These are phyloP conservation scores for Phyllotreta striolata DNA, from an alignment of 2,888 invertebrate species.

Conservation along the genomic window DNA sequence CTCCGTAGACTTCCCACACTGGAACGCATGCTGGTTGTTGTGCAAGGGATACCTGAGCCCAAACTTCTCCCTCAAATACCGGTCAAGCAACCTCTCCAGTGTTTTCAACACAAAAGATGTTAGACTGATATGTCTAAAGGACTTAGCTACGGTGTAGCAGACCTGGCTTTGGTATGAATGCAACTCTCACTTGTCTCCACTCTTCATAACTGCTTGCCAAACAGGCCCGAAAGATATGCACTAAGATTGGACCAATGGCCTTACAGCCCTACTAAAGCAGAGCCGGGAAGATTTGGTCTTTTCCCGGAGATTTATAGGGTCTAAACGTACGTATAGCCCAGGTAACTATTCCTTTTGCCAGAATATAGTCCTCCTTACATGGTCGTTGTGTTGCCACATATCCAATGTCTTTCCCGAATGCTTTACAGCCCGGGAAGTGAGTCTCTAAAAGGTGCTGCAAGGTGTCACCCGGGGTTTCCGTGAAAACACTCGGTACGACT, in stretches of 20 bases:
- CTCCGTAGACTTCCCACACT: conserved; percentile 8
- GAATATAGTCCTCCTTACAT: too few species aligned
- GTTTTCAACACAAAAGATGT: too few species aligned
- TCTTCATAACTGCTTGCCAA: conserved; percentile 6
- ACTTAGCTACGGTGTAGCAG: background rate
- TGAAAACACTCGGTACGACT: too few species aligned
- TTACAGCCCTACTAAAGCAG: background rate
- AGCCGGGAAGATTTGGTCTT: background rate
- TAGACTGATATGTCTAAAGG: too few species aligned
- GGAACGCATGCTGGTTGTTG: too few species aligned
- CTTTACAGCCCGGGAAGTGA: too few species aligned
- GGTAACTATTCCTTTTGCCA: background rate
- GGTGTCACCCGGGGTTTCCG: too few species aligned
- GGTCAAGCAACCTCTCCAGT: background rate
- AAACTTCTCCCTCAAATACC: conserved; percentile 1
- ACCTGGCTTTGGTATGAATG: conserved; percentile 16
- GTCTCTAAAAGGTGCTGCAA: too few species aligned
- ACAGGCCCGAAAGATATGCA: conserved; percentile 4
- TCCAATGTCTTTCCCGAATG: too few species aligned
- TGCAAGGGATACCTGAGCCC: too few species aligned
- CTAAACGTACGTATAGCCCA: background rate
- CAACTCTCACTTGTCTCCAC: conserved; percentile 12
- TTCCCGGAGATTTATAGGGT: conserved; percentile 5
- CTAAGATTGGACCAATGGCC: background rate
- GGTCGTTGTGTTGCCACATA: too few species aligned